These are phyloP conservation scores for Tenthredo scrophulariae DNA, from an alignment of 2,888 invertebrate genomes.

Conservation along the genomic window DNA sequence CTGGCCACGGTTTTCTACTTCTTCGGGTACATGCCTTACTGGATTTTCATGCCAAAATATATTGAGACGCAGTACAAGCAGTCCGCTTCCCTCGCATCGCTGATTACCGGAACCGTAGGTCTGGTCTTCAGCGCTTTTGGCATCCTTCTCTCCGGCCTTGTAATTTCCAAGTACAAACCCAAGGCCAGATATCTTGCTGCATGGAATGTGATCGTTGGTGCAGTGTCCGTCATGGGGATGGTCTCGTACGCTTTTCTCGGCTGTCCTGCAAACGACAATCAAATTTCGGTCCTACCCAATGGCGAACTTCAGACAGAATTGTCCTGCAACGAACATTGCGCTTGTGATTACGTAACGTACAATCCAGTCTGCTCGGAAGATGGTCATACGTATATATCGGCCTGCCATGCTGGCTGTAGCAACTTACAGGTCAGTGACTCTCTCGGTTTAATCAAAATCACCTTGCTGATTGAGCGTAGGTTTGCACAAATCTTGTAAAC, in stretches of 20 bases:
- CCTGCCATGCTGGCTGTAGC: constrained; percentile 89
- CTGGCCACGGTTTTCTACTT: constrained; percentile 87
- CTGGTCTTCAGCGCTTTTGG: constrained; percentile 86
- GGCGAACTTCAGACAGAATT: constrained; percentile 77
- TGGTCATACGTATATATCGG: constrained; percentile 86
- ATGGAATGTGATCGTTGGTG: constrained; percentile 85
- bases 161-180: constrained; percentile 85
- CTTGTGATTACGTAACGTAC: constrained; percentile 86
- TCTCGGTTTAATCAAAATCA: constrained; percentile 13
- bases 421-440: constrained; percentile 69
- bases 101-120: constrained; percentile 87
- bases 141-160: constrained; percentile 83
- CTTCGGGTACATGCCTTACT: constrained; percentile 87
- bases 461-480: not conserved
- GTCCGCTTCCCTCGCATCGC: constrained; percentile 87
- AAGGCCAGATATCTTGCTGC: constrained; percentile 84
- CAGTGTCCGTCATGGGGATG: constrained; percentile 83
- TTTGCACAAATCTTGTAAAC: not conserved
- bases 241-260: constrained; percentile 84
- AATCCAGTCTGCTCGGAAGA: constrained; percentile 87
- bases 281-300: constrained; percentile 77
- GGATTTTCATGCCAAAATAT: constrained; percentile 91
- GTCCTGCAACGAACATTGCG: constrained; percentile 83
- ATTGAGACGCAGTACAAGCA: constrained; percentile 90
- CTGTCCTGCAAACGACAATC: constrained; percentile 82